Conservation (phyloP, 2,888 invertebrate species). For the Lymantria monacha region DNA sequence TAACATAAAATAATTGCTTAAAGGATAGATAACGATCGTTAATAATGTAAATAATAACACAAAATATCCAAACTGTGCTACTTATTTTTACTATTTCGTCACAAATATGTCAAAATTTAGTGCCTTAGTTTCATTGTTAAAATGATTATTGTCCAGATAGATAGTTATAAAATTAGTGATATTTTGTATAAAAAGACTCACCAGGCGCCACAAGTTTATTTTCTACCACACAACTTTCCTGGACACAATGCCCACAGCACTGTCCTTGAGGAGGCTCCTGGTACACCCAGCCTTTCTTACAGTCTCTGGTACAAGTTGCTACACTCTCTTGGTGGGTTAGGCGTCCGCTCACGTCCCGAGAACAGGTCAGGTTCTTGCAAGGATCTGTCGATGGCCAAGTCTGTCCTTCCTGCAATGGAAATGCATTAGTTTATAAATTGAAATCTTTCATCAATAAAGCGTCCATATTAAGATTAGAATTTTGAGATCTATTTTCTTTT, state of each 20-base stretch:
- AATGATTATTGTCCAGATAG: no score
- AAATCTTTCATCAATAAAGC: neutral
- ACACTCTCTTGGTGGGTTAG: constrained; percentile 62
- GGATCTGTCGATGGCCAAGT: constrained; percentile 79
- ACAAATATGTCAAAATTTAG: no score
- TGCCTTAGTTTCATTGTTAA: no score
- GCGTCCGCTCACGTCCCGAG: constrained; percentile 56
- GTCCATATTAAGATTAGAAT: no score
- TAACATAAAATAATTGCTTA: no score
- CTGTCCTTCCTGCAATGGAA: constrained; percentile 59
- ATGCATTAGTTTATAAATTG: neutral
- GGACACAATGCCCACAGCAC: constrained; percentile 86
- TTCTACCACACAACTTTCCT: constrained; percentile 79
- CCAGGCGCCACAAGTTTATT: constrained; percentile 74
- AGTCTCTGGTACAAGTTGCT: constrained; percentile 67
- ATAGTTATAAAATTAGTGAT: no score
- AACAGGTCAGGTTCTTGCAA: constrained; percentile 79
- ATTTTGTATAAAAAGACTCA: constrained; percentile 18
- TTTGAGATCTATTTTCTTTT: no score
- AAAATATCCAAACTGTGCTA: no score
- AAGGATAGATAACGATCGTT: no score
- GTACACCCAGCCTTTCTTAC: constrained; percentile 83
- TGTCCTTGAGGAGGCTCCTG: constrained; percentile 45
- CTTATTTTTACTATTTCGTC: no score
- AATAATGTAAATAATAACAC: no score